phyloP scores from a whole-genome alignment of 2,113 vertebrate genomes.

The Oxygymnocypris stewartii region DNA sequence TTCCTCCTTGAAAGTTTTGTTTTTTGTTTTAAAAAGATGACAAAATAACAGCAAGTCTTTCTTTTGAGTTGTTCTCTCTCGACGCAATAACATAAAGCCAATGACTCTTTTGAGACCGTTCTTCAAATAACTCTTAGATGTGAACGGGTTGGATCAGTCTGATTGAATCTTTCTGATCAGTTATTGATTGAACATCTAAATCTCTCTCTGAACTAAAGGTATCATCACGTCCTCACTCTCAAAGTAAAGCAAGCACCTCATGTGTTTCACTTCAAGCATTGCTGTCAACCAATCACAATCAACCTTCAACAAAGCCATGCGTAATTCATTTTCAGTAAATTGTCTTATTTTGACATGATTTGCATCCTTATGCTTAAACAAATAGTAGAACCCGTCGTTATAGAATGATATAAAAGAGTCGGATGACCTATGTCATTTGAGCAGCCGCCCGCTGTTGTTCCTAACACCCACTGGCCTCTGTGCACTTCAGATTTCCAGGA shows the following conservation, averaged over 20 bases:
- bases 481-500: slow-evolving; percentile 60
- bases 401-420: not conserved
- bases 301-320: not conserved
- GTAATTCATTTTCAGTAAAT: not conserved
- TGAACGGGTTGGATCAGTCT: not conserved
- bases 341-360: not conserved
- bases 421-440: slow-evolving; percentile 56
- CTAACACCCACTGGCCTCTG: slow-evolving; percentile 68
- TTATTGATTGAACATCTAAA: not conserved
- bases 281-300: not conserved
- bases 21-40: too few species aligned
- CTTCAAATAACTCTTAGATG: not conserved
- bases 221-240: not conserved
- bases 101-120: not conserved
- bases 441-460: slow-evolving; percentile 71
- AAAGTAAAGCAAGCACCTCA: not conserved
- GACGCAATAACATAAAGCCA: not conserved
- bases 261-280: not conserved
- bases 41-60: not conserved
- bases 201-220: not conserved
- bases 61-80: not conserved
- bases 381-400: not conserved
- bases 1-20: not conserved
- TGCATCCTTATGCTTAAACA: not conserved
- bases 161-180: not conserved